Evolutionary conservation across 2,888 invertebrate species (phyloP), one percentile per base, ranked within the genome.

Genomic region (Eristalinus aeneus): DNA sequence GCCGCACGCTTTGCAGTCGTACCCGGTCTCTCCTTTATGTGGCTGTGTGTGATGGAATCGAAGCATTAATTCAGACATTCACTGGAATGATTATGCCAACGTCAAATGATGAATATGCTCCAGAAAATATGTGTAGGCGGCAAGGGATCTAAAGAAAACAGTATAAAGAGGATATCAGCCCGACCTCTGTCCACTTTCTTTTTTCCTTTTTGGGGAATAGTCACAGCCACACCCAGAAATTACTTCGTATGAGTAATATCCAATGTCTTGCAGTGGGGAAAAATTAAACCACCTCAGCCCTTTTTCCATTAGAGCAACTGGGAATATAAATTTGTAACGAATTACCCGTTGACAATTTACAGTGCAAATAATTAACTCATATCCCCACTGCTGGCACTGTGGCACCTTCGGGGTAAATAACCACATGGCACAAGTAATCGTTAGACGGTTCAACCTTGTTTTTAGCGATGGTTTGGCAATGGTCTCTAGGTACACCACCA

Each of bases 321-420:
- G 27, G 46, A 46, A 46, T 16, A 46, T 76, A 76, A 61, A 82
- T 76, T 56, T 82, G 22, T 72, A 68, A 73, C 67, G 54, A 65
- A 82, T 71, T 81, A 63, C 32, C 74, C 64, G 60, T 72, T 67
- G 72, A 77, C 64, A 77, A 64, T 82, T 82, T 67, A 72, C 65
- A 34, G 67, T 16, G 61, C 72, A 61, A 82, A 82, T 77, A 77
- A 82, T 67, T 77, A 73, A 82, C 61, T 46, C 12, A 27, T 63
- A 77, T 81, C 75, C 39, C 58, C 36, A 27, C 36, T 72, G 72
- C 67, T 54, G 67, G 69, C 76, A 71, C 60, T 72, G 82, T 61
- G 39, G 53, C 27, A 32, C 9, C 11, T 27, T 1, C n/a, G 39
- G 53, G 16, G 63, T 54, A 53, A 58, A 32, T 65, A 46, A 39